Base-by-base conservation (phyloP, 2,888 invertebrate genomes). In the Melanchra persicariae region DNA sequence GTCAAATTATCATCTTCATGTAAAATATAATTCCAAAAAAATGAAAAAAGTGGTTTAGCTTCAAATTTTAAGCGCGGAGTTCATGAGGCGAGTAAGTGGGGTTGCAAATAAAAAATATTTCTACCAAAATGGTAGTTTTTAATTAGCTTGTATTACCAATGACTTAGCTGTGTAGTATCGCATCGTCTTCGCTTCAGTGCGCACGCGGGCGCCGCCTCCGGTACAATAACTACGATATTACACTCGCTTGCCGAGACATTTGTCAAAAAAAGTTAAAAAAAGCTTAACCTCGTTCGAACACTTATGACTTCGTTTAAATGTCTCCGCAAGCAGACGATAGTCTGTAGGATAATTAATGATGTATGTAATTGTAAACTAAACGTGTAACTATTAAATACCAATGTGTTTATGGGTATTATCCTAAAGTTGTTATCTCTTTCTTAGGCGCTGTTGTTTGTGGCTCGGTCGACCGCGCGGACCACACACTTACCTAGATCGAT, bases 341-440 rank as follows among this genome's bases (percentile, higher is more conserved):
- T 87, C 74, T 83, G 40, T 68, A 93, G 87, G 87, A 86, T 83
- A 78, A 81, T 45, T 74, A 87, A 85, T 90, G 59, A 70, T 74
- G 60, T 84, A 89, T 88, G 83, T 91, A 91, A 91, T 88, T 91
- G 89, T 93, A 92, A 91, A 89, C 87, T 90, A 89, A 75, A 84
- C 85, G 86, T 92, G 91, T 93, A 93, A 91, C 90, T 92, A 90
- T 89, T 79, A 81, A 84, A 89, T 92, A 92, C 90, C 91, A 89
- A 88, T 93, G 90, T 93, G 91, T 93, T 92, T 92, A 92, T 94
- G 91, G 93, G 93, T 94, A 92, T 92, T 92, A 94, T 94, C 91
- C 91, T 93, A 93, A 92, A 88, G 92, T 95, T 96, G 96, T 96
- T 96, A 95, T 93, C 95, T 96, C 95, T 95, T 96, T 95, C 95